Evolutionary conservation across 2,797 vertebrate species (phyloP).

Genomic region (Ctenopoma kingsleyae): DNA sequence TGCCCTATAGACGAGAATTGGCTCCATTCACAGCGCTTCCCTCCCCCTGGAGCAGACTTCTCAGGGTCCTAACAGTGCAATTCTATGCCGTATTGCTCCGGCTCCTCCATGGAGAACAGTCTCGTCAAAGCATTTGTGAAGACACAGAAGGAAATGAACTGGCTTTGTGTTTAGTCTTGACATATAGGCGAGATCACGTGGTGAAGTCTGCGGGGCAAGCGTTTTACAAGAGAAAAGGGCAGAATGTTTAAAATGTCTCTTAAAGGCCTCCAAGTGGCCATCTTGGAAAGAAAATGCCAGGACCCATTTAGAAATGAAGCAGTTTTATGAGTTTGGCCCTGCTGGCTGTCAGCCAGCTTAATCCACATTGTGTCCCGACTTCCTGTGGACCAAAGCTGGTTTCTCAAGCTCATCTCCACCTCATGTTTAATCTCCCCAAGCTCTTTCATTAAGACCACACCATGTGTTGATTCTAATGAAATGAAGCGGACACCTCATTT

Average conservation of each 20-base stretch:
- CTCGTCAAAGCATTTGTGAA: slow-evolving; percentile 71
- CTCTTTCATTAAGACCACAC: slow-evolving; percentile 80
- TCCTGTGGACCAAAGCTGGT: slow-evolving; percentile 69
- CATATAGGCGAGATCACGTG: slow-evolving; percentile 75
- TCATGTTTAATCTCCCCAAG: slow-evolving; percentile 77
- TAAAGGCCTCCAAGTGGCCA: slow-evolving; percentile 60
- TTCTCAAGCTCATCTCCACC: slow-evolving; percentile 79
- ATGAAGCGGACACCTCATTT: slow-evolving; percentile 81
- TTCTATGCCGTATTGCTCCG: slow-evolving; percentile 78
- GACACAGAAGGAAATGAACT: slow-evolving; percentile 68
- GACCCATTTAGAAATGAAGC: slow-evolving; percentile 49
- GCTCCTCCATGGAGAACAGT: slow-evolving; percentile 67
- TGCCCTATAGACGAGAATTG: slow-evolving; percentile 78
- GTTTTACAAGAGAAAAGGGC: slow-evolving; percentile 70
- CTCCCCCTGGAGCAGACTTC: slow-evolving; percentile 72
- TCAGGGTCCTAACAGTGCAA: slow-evolving; percentile 67
- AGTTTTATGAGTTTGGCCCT: slow-evolving; percentile 66
- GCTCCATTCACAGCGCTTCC: slow-evolving; percentile 72
- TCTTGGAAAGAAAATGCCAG: slow-evolving; percentile 57
- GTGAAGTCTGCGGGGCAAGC: slow-evolving; percentile 55
- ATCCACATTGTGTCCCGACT: slow-evolving; percentile 74
- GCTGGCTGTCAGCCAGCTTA: slow-evolving; percentile 63
- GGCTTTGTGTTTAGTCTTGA: slow-evolving; percentile 75
- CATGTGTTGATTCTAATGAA: slow-evolving; percentile 80
- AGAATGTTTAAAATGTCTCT: slow-evolving; percentile 71